Percentiles rank a stretch among this genome's conserved stretches.
Conservation (phyloP, 2,797 vertebrate genomes). For the Limosa lapponica region DNA sequence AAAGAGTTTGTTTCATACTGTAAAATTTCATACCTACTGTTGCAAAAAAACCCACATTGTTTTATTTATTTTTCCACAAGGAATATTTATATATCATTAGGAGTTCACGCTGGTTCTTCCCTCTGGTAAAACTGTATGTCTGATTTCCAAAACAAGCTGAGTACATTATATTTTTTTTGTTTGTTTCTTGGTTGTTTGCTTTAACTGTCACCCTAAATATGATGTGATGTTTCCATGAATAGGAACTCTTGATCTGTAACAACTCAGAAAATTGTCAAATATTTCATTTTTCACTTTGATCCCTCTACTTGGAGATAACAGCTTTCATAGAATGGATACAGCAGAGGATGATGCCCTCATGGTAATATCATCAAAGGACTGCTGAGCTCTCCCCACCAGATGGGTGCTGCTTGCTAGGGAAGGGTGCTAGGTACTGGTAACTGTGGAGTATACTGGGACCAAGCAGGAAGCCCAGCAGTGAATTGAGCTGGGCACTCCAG, state of each 20-base stretch:
- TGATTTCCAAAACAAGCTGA: background rate
- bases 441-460: rapidly evolving
- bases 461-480: background rate
- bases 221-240: background rate
- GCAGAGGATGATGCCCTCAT: background rate
- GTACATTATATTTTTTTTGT: background rate
- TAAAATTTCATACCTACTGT: background rate
- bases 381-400: background rate
- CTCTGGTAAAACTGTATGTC: background rate
- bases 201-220: background rate
- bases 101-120: background rate
- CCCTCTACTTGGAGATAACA: background rate
- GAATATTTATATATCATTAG: slow-evolving; percentile 16
- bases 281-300: background rate
- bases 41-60: background rate
- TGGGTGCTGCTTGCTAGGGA: background rate
- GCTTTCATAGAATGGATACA: background rate
- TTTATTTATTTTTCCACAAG: background rate
- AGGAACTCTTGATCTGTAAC: background rate
- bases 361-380: background rate
- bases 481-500: rapidly evolving
- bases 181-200: background rate
- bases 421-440: rapidly evolving
- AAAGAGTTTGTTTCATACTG: background rate
- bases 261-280: background rate